Conservation (phyloP, 2,888 invertebrate genomes). For the Tetranychus truncatus region DNA sequence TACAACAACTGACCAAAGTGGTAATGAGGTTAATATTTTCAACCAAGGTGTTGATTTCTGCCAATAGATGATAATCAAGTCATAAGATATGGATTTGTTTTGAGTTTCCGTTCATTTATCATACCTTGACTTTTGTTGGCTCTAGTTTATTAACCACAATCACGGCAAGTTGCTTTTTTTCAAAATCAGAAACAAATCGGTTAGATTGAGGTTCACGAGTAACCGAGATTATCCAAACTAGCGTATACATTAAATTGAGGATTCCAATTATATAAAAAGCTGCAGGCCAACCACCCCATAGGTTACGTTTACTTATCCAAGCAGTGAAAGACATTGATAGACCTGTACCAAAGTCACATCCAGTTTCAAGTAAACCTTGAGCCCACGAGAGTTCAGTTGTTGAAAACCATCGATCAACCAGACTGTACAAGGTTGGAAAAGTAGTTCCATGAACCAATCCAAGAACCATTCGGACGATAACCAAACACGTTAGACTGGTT, state of each 20-base stretch:
- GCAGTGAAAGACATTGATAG: neutral
- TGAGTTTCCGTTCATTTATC: too few relatives aligned
- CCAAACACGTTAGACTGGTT: neutral
- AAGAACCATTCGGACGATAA: neutral
- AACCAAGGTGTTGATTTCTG: constrained; percentile 2
- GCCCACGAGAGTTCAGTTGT: neutral
- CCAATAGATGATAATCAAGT: too few relatives aligned
- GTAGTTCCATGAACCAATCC: neutral
- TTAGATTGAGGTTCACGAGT: neutral
- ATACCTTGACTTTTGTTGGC: neutral
- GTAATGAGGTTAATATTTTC: neutral
- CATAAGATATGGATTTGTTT: too few relatives aligned
- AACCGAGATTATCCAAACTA: neutral
- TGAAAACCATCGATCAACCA: neutral
- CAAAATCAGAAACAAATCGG: neutral
- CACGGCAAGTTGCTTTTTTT: neutral
- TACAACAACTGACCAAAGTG: neutral
- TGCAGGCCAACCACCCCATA: neutral
- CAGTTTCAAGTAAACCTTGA: neutral
- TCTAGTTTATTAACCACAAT: neutral
- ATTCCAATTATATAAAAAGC: neutral
- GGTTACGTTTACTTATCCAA: neutral
- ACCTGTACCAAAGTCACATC: neutral
- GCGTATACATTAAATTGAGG: neutral
- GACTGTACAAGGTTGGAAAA: neutral